Percentiles rank a stretch among this genome's conserved stretches.
phyloP scores from a whole-genome alignment of 2,888 invertebrate genomes.

The Lagria hirta region DNA sequence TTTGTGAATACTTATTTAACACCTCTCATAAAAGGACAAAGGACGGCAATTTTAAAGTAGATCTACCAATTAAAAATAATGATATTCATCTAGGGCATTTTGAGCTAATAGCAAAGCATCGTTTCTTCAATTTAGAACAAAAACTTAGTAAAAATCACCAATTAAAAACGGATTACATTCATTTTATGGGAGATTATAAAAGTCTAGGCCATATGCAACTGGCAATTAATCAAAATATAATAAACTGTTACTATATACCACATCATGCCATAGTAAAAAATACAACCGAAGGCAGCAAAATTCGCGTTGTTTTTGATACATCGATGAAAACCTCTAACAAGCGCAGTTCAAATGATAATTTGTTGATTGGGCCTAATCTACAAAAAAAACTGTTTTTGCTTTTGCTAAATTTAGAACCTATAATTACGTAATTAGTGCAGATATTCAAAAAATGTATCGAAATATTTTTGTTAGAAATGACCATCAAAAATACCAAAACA shows the following conservation, averaged over 20 bases:
- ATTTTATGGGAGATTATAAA: slow-evolving; percentile 4
- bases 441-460: slow-evolving; percentile 12
- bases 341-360: slow-evolving; percentile 1
- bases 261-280: slow-evolving; percentile 7
- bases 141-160: not conserved
- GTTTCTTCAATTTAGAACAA: too few species aligned
- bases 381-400: slow-evolving; percentile 4
- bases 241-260: slow-evolving; percentile 5
- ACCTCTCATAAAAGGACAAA: not conserved
- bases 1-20: too few species aligned
- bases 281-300: not conserved
- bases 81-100: too few species aligned
- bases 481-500: slow-evolving; percentile 5
- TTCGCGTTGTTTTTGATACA: slow-evolving; percentile 4
- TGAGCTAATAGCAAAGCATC: too few species aligned
- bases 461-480: slow-evolving; percentile 4
- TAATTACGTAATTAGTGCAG: slow-evolving; percentile 1
- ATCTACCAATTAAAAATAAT: too few species aligned
- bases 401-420: slow-evolving; percentile 5
- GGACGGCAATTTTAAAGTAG: not conserved
- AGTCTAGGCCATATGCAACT: slow-evolving; percentile 4
- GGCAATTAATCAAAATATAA: not conserved
- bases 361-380: slow-evolving; percentile 3
- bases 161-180: not conserved
- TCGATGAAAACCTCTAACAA: not conserved